These are phyloP conservation scores for Drosophila subquinaria DNA, from an alignment of 2,888 invertebrate species.

Conservation along the genomic window DNA sequence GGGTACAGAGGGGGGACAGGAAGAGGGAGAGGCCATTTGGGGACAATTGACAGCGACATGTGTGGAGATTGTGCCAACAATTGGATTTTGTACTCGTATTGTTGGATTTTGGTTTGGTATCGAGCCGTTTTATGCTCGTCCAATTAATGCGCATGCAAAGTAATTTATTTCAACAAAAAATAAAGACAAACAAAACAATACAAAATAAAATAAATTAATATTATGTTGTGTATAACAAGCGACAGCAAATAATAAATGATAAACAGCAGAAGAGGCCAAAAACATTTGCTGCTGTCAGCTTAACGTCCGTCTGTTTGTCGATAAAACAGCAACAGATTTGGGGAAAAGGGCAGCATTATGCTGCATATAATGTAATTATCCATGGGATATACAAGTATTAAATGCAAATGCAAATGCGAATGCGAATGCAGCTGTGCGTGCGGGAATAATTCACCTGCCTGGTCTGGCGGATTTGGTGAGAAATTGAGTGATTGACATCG, in stretches of 20 bases:
- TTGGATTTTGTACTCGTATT: conserved; percentile 8
- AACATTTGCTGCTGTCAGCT: conserved; percentile 55
- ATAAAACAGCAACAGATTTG: conserved; percentile 24
- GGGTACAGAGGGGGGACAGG: neutral
- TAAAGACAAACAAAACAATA: neutral
- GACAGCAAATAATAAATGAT: conserved; percentile 34
- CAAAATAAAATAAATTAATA: conserved; percentile 1
- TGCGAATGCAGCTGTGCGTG: conserved; percentile 6
- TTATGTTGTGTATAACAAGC: conserved; percentile 6
- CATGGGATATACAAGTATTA: conserved; percentile 21
- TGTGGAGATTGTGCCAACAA: conserved; percentile 43
- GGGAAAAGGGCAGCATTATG: conserved; percentile 16
- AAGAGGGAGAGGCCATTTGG: neutral
- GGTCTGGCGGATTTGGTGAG: conserved; percentile 35
- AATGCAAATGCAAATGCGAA: conserved; percentile 23
- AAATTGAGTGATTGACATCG: conserved; percentile 40
- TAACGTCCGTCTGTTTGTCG: conserved; percentile 19
- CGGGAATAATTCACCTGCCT: conserved; percentile 25
- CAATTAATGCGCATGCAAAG: conserved; percentile 54
- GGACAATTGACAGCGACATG: conserved; percentile 40
- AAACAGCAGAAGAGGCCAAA: conserved; percentile 11
- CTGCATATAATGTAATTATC: conserved; percentile 51
- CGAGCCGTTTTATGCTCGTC: conserved; percentile 23
- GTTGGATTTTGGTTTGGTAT: conserved; percentile 20
- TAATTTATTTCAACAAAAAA: conserved; percentile 50